phyloP scores from a whole-genome alignment of 1,140 invertebrate species.

The Helicoverpa zea region DNA sequence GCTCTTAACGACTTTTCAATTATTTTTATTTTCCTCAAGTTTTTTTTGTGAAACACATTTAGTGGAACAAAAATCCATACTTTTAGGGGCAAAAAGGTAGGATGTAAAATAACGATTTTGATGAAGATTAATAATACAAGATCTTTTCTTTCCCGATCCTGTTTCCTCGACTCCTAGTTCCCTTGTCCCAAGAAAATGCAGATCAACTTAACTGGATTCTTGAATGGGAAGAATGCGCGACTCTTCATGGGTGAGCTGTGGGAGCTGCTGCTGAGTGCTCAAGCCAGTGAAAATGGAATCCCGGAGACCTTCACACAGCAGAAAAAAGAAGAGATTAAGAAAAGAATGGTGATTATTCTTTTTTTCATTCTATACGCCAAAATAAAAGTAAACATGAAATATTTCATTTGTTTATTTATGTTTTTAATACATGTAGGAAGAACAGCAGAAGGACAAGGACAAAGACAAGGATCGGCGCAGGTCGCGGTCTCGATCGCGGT shows the following conservation, averaged over 20 bases:
- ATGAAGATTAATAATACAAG: slow-evolving; percentile 60
- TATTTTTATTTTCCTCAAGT: slow-evolving; percentile 56
- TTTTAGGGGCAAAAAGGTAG: slow-evolving; percentile 23
- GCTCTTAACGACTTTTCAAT: slow-evolving; percentile 73
- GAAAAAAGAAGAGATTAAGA: slow-evolving; percentile 98
- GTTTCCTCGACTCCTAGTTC: slow-evolving; percentile 88
- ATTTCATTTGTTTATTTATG: neutral
- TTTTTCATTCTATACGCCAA: neutral
- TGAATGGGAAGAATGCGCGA: slow-evolving; percentile 99
- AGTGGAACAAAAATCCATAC: slow-evolving; percentile 37
- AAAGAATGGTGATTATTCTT: slow-evolving; percentile 82
- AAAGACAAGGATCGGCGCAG: slow-evolving; percentile 80
- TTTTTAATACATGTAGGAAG: slow-evolving; percentile 63
- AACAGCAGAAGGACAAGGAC: slow-evolving; percentile 76
- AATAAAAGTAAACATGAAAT: neutral
- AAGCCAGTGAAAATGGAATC: slow-evolving; percentile 97
- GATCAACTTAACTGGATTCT: slow-evolving; percentile 99
- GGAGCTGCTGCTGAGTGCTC: slow-evolving; percentile 97
- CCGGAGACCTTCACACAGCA: slow-evolving; percentile 97
- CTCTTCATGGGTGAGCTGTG: slow-evolving; percentile 99
- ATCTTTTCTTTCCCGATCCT: slow-evolving; percentile 83
- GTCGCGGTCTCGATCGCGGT: slow-evolving; percentile 76
- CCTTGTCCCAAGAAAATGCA: slow-evolving; percentile 99
- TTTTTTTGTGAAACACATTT: slow-evolving; percentile 29
- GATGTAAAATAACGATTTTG: slow-evolving; percentile 44